Evolutionary conservation across 2,888 invertebrate species (phyloP).

Genomic region (Balanococcus diminutus): DNA sequence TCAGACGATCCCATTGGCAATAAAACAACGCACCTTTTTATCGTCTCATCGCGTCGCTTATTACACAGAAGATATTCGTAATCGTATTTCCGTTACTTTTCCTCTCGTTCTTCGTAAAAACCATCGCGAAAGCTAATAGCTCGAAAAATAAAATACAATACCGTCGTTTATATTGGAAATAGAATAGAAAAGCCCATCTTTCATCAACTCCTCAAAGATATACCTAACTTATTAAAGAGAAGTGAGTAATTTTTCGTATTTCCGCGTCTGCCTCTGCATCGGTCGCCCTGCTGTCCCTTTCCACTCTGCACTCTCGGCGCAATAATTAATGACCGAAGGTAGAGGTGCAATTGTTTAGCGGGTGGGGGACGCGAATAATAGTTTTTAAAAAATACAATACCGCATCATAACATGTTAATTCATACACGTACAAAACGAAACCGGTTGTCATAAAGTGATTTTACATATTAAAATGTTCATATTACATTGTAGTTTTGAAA

Average conservation of each 20-base stretch:
- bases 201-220: not conserved
- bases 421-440: conserved; percentile 27
- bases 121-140: not conserved
- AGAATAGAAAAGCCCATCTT: not conserved
- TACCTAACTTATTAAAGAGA: not conserved
- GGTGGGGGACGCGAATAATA: not conserved
- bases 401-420: conserved; percentile 29
- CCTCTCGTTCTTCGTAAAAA: not conserved
- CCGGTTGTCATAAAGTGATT: conserved; percentile 42
- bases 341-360: not conserved
- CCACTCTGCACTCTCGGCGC: not conserved
- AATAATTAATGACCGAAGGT: too few relatives aligned
- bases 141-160: not conserved
- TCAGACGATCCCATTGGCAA: not conserved
- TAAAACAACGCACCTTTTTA: not conserved
- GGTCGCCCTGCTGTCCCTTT: too few relatives aligned
- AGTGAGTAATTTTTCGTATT: not conserved
- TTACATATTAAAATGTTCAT: conserved; percentile 43
- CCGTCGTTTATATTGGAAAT: not conserved
- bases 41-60: too few relatives aligned
- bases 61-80: not conserved
- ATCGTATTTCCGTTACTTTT: not conserved
- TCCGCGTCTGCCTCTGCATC: not conserved
- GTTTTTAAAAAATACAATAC: conserved; percentile 29
- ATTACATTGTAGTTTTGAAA: conserved; percentile 44